These are phyloP conservation scores for Pseudomyrmex flavicornis DNA, from an alignment of 1,140 invertebrate species.

Conservation along the genomic window DNA sequence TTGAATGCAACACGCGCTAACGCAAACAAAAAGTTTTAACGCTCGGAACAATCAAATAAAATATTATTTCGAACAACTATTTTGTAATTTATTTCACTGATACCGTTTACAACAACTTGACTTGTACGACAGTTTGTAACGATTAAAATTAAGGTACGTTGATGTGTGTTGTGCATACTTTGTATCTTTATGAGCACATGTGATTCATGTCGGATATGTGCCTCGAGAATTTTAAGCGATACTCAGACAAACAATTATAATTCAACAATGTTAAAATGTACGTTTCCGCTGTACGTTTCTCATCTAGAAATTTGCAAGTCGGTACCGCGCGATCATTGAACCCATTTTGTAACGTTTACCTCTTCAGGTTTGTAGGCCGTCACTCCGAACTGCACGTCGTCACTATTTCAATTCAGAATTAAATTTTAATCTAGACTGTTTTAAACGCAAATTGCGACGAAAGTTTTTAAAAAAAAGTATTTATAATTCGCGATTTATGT, in stretches of 20 bases:
- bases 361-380: neutral
- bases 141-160: too few species aligned
- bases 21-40: too few species aligned
- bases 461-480: too few species aligned
- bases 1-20: too few species aligned
- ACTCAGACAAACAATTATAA: constrained; percentile 1
- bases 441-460: neutral
- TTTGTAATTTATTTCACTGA: too few species aligned
- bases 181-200: neutral
- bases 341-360: neutral
- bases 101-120: too few species aligned
- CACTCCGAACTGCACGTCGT: neutral
- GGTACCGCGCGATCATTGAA: neutral
- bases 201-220: neutral
- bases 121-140: too few species aligned
- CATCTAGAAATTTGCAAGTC: constrained; percentile 1
- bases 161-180: neutral
- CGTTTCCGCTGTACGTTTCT: neutral
- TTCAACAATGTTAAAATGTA: constrained; percentile 17
- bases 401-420: neutral
- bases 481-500: neutral
- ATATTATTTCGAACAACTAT: too few species aligned
- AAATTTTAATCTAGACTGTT: neutral
- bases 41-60: too few species aligned
- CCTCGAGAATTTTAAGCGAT: constrained; percentile 5